Evolutionary conservation across 2,797 vertebrate genomes (phyloP).

Genomic region (Phylloscopus collybita): DNA sequence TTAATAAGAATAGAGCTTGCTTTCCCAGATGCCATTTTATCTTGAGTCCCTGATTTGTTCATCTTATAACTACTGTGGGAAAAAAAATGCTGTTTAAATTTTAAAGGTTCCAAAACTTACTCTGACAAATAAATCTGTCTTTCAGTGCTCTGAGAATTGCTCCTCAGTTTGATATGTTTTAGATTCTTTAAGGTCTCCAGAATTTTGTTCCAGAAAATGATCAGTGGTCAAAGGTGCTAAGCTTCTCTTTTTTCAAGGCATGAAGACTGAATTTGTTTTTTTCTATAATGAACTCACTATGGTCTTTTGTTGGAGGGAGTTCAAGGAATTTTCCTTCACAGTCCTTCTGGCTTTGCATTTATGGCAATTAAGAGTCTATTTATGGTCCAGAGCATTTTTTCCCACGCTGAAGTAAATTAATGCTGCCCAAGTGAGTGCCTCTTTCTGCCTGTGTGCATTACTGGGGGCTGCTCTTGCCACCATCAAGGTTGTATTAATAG

Average conservation of each 20-base stretch:
- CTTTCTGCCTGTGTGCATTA: not conserved
- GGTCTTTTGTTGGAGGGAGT: not conserved
- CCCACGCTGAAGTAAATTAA: not conserved
- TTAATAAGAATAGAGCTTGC: not conserved
- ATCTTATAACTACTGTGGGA: not conserved
- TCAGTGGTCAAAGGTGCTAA: not conserved
- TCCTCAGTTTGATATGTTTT: not conserved
- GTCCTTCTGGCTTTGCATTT: not conserved
- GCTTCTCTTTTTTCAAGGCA: not conserved
- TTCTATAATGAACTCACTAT: not conserved
- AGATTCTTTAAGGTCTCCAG: not conserved
- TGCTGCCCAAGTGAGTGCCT: not conserved
- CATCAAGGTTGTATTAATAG: not conserved
- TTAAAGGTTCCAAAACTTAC: not conserved
- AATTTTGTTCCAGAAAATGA: not conserved
- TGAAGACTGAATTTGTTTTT: not conserved
- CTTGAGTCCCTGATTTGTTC: not conserved
- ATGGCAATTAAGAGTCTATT: constrained; percentile 14
- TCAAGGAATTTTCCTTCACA: constrained; percentile 1
- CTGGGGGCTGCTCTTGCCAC: not conserved
- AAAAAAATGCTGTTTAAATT: not conserved
- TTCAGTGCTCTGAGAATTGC: not conserved
- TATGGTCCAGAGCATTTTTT: not conserved
- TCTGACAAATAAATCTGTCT: not conserved
- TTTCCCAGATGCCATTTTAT: not conserved